Conservation (phyloP, 2,113 vertebrate genomes). For the Cacatua alba region DNA sequence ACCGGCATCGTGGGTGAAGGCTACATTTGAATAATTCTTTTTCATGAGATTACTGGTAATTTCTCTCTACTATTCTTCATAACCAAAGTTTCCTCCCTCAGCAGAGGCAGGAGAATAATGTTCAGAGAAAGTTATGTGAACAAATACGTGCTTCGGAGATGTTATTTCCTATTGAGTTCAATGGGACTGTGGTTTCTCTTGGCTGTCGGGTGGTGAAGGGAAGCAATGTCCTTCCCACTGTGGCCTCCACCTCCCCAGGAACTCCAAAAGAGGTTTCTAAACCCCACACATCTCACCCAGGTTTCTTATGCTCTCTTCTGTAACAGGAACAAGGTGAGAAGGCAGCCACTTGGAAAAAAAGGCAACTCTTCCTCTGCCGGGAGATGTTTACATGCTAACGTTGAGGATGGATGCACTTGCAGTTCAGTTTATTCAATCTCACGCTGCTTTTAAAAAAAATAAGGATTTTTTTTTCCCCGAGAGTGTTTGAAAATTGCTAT, state of each 20-base stretch:
- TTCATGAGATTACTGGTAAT: slow-evolving; percentile 7
- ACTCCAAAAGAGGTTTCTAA: background rate
- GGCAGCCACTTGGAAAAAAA: slow-evolving; percentile 30
- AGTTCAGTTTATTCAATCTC: slow-evolving; percentile 18
- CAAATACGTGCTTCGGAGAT: background rate
- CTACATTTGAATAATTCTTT: background rate
- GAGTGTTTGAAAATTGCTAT: slow-evolving; percentile 27
- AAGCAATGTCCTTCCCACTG: background rate
- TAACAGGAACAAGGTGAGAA: background rate
- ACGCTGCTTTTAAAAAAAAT: background rate
- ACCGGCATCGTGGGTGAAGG: rapidly evolving
- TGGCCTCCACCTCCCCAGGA: background rate
- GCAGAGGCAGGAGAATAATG: background rate
- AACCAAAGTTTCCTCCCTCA: background rate
- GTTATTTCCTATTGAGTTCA: background rate
- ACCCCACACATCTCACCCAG: background rate
- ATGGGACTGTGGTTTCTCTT: background rate
- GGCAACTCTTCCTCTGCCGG: background rate
- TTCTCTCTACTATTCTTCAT: slow-evolving; percentile 10
- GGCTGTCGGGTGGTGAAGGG: background rate
- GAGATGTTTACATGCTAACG: slow-evolving; percentile 15
- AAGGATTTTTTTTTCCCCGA: background rate
- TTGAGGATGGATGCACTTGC: slow-evolving; percentile 15
- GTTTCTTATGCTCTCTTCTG: background rate
- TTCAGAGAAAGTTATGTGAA: background rate